Conservation (phyloP, 2,888 invertebrate genomes). For the Ariolimax columbianus region DNA sequence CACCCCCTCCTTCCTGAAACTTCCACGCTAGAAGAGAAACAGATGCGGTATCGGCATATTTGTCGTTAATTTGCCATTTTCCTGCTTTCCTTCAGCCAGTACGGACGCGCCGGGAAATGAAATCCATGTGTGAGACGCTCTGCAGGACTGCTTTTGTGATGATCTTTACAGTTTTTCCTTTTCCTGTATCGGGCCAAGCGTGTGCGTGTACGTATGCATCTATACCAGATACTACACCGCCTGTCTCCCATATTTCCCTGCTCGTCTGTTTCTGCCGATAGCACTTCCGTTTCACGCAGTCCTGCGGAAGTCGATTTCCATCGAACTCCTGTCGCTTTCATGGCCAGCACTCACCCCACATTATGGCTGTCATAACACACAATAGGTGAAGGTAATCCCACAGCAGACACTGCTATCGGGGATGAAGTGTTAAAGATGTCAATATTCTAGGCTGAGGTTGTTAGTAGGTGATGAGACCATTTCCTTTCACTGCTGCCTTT, state of each 20-base stretch:
- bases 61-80: slow-evolving; percentile 42
- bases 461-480: too few relatives aligned
- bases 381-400: too few relatives aligned
- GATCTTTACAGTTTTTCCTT: not conserved
- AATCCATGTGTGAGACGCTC: slow-evolving; percentile 29
- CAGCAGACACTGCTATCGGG: too few relatives aligned
- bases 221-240: slow-evolving; percentile 3
- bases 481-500: too few relatives aligned
- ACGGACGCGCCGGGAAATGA: slow-evolving; percentile 2
- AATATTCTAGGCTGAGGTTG: too few relatives aligned
- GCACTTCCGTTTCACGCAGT: slow-evolving; percentile 6
- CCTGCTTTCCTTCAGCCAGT: not conserved
- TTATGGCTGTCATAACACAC: not conserved
- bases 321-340: not conserved
- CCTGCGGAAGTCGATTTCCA: slow-evolving; percentile 16
- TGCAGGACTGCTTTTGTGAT: not conserved
- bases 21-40: not conserved
- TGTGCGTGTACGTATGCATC: not conserved
- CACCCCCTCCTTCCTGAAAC: not conserved
- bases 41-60: slow-evolving; percentile 31
- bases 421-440: too few relatives aligned
- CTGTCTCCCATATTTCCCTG: not conserved
- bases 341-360: not conserved
- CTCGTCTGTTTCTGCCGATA: not conserved
- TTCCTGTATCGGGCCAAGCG: not conserved